A percentile compares a stretch with the other conserved stretches of the same genome.
These are phyloP conservation scores for Rhagonycha fulva DNA, from an alignment of 2,888 invertebrate species.

Conservation along the genomic window DNA sequence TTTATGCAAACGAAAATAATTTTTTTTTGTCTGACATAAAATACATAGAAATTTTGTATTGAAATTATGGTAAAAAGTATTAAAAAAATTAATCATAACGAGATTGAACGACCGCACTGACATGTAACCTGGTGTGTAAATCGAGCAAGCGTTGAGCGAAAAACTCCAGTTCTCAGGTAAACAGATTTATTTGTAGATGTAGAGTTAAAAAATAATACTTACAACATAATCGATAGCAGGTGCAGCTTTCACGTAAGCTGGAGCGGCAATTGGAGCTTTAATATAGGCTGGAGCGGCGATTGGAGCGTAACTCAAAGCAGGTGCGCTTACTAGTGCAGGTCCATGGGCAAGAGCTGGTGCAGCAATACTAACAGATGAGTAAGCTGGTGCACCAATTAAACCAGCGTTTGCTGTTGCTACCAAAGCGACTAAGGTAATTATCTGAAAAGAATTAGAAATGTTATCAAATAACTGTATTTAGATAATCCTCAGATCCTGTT, in stretches of 20 bases:
- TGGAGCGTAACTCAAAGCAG: slow-evolving; percentile 13
- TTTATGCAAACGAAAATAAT: neutral
- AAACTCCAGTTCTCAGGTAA: too few species aligned
- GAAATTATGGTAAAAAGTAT: neutral
- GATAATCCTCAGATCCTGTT: slow-evolving; percentile 14
- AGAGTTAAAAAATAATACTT: slow-evolving; percentile 23
- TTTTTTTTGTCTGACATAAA: neutral
- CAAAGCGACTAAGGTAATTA: slow-evolving; percentile 49
- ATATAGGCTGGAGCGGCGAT: slow-evolving; percentile 28
- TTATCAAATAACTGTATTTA: neutral
- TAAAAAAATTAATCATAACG: too few species aligned
- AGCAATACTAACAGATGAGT: slow-evolving; percentile 38
- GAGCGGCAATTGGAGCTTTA: slow-evolving; percentile 39
- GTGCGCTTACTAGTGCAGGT: slow-evolving; percentile 19
- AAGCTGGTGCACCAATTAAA: slow-evolving; percentile 49
- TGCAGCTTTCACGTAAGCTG: slow-evolving; percentile 42
- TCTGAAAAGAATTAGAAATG: slow-evolving; percentile 35
- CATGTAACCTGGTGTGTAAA: neutral
- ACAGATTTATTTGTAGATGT: too few species aligned
- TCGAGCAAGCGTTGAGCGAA: neutral
- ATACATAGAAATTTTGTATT: neutral
- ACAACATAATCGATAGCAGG: slow-evolving; percentile 46
- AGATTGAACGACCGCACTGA: neutral
- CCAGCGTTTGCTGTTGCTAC: slow-evolving; percentile 58
- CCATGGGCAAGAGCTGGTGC: slow-evolving; percentile 29